Evolutionary conservation across 2,797 vertebrate genomes (phyloP), one percentile per base, ranked within the genome.

Genomic region (Acanthurus leucopareius): DNA sequence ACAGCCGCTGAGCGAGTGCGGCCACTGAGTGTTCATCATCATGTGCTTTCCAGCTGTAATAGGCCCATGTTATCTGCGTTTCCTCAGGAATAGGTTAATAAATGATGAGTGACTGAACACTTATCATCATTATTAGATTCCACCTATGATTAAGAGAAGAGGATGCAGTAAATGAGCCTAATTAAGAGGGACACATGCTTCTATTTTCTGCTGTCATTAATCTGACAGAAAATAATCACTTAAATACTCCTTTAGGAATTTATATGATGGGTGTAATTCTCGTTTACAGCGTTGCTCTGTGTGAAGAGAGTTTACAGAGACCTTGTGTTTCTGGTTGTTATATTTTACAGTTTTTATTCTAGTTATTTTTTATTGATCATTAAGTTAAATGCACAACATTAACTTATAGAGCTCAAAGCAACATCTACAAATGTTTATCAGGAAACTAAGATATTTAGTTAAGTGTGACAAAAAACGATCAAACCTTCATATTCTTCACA

Each of bases 61-160:
- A 16, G 40, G 72, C 10, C 0, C 8, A 56, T 53, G 56, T 68
- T 75, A 66, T 79, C 61, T 78, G 74, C 19, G 51, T 71, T 75
- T 79, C 32, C 38, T 77, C 48, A 25, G 71, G 60, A 57, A 64
- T 15, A 38, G 68, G 73, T 38, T 80, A 56, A 88, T 86, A 79
- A 80, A 88, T 44, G 79, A 69, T 45, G 35, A 85, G 77, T 51
- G 32, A 47, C 59, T 28, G 69, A 86, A 80, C 75, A 49, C 52
- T 88, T 74, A 52, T 77, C 66, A 61, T 61, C 61, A 68, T 87
- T 85, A 90, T 90, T 85, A 71, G 85, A 85, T 79, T 73, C 53
- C 66, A 70, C 44, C 77, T 81, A 52, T 90, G 77, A 85, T 91
- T 92, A 87, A 83, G 70, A 85, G 77, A 61, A 85, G 73, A 88